phyloP scores from a whole-genome alignment of 2,797 vertebrate species.

The Melopsittacus undulatus region DNA sequence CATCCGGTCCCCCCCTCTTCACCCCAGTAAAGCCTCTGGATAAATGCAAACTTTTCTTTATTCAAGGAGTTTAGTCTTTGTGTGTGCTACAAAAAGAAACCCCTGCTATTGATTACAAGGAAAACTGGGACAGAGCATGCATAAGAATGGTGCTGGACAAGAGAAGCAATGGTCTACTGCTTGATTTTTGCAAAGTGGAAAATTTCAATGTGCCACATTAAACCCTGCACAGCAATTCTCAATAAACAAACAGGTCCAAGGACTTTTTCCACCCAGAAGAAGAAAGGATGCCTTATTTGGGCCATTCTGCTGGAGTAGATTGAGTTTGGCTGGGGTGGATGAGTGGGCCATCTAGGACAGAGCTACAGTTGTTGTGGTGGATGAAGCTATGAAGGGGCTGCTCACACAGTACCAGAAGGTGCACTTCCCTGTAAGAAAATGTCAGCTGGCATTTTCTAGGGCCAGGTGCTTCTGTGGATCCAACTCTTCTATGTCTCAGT shows the following conservation, averaged over 20 bases:
- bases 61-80: not conserved
- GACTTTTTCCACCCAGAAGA: not conserved
- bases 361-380: not conserved
- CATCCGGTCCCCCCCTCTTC: fast-evolving
- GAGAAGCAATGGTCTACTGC: not conserved
- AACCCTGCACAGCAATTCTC: not conserved
- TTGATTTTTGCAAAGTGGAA: not conserved
- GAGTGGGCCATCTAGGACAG: not conserved
- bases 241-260: not conserved
- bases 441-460: not conserved
- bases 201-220: not conserved
- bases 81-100: not conserved
- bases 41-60: constrained; percentile 4
- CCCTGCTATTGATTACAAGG: not conserved
- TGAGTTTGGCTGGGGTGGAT: not conserved
- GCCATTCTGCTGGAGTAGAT: not conserved
- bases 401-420: not conserved
- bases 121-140: not conserved
- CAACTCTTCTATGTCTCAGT: not conserved
- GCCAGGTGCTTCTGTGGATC: not conserved
- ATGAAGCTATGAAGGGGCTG: not conserved
- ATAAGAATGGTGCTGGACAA: not conserved
- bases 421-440: not conserved
- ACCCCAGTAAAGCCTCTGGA: not conserved
- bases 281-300: constrained; percentile 6